Conservation (phyloP, 2,797 vertebrate genomes). For the Takifugu ocellatus region DNA sequence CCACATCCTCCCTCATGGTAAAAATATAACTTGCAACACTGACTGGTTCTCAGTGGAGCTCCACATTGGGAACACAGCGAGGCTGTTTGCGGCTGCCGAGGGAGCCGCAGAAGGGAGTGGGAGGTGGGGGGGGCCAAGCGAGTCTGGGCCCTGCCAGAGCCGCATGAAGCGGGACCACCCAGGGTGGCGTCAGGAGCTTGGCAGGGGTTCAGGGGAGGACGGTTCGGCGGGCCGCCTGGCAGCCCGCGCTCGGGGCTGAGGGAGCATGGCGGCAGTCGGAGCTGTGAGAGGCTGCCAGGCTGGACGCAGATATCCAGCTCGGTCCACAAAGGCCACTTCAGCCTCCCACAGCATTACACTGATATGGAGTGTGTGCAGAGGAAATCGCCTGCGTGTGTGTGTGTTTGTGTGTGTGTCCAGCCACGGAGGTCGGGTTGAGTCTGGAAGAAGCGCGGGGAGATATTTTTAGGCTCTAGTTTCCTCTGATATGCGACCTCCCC, state of each 20-base stretch:
- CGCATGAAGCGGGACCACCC: constrained; percentile 79
- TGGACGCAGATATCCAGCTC: constrained; percentile 65
- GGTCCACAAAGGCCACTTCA: constrained; percentile 76
- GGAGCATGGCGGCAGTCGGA: constrained; percentile 57
- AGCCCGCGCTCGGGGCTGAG: constrained; percentile 59
- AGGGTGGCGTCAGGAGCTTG: constrained; percentile 77
- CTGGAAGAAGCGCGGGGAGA: constrained; percentile 48
- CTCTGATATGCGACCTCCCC: constrained; percentile 61
- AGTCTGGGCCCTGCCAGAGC: constrained; percentile 67
- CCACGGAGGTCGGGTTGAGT: constrained; percentile 50
- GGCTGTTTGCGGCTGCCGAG: constrained; percentile 67
- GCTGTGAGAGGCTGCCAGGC: constrained; percentile 68
- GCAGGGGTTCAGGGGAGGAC: constrained; percentile 69
- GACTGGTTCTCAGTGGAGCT: constrained; percentile 63
- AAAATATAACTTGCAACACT: constrained; percentile 68
- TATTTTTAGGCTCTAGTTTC: constrained; percentile 74
- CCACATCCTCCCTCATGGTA: constrained; percentile 63
- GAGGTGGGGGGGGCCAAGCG: constrained; percentile 36
- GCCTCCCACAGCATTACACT: constrained; percentile 67
- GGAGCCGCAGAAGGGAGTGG: constrained; percentile 43
- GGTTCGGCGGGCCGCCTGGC: constrained; percentile 62
- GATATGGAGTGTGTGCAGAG: constrained; percentile 42
- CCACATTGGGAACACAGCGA: constrained; percentile 67
- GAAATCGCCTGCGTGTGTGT: constrained; percentile 21
- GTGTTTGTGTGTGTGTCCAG: constrained; percentile 14